A percentile compares a stretch with the other conserved stretches of the same genome.
phyloP scores from a whole-genome alignment of 1,140 invertebrate species.

The Aphis gossypii region DNA sequence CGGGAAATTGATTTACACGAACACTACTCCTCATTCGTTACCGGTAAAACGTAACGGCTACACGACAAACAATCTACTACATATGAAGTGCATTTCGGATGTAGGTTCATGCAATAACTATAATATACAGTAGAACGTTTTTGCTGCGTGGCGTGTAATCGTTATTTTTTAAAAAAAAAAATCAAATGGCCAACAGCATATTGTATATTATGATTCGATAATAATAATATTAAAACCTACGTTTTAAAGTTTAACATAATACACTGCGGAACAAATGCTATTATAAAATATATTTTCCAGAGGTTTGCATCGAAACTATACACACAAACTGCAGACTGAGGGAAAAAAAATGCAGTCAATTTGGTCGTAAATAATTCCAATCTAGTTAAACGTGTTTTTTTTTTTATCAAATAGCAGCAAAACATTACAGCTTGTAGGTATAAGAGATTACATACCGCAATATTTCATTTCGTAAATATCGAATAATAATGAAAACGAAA shows the following conservation, averaged over 20 bases:
- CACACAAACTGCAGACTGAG: not conserved
- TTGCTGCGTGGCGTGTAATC: not conserved
- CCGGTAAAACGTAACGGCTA: not conserved
- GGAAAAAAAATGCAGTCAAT: slow-evolving; percentile 10
- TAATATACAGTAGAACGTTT: not conserved
- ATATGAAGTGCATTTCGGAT: not conserved
- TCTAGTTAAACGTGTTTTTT: slow-evolving; percentile 39
- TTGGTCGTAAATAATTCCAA: slow-evolving; percentile 30
- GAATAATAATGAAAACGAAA: slow-evolving; percentile 41
- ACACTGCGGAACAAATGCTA: slow-evolving; percentile 5
- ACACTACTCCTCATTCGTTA: not conserved
- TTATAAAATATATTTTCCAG: slow-evolving; percentile 18
- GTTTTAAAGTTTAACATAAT: not conserved
- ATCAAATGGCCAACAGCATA: not conserved
- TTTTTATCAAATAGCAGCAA: not conserved
- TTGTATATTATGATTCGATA: not conserved
- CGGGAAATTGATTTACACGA: not conserved
- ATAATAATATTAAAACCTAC: not conserved
- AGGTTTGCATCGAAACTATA: not conserved
- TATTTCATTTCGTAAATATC: slow-evolving; percentile 41
- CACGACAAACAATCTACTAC: not conserved
- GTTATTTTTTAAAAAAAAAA: not conserved
- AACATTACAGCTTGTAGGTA: not conserved
- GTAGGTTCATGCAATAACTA: not conserved
- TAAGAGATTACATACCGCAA: slow-evolving; percentile 11